Evolutionary conservation across 1,140 invertebrate species (phyloP), one percentile per base, ranked within the genome.

Genomic region (Asbolus verrucosus): DNA sequence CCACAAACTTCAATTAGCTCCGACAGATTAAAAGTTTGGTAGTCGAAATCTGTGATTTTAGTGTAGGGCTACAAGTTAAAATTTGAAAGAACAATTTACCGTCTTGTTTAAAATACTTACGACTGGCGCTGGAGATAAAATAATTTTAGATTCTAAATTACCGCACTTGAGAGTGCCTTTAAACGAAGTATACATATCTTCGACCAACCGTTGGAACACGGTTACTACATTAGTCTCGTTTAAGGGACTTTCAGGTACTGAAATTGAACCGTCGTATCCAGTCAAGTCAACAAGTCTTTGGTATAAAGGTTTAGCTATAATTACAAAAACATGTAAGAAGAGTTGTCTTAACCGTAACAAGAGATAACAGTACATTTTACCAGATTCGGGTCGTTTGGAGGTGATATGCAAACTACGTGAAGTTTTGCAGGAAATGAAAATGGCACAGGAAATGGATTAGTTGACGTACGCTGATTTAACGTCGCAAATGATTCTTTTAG

Each of bases 341-440:
- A n/a, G n/a, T n/a, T n/a, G n/a, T n/a, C n/a, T n/a, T n/a, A n/a
- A n/a, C n/a, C n/a, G 0, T 11, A 30, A 65, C 15, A 62, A 39
- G 19, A 24, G 6, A 27, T 27, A 3, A 27, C 38, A 36, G 79
- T 81, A 86, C 85, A 82, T 81, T 85, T 84, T 69, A 83, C 78
- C 72, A 87, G 77, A 71, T 81, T 82, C 1, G 82, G 71, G 72
- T 88, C 86, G 75, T 86, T 84, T 61, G 85, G 84, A 27, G 84
- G 82, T n/a, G 85, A 85, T 27, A 95, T 82, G 70, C 89, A 90
- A 24, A 94, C 82, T 6, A 95, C 80, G 77, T 90, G 90, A 69
- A 96, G 84, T 84, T 92, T 94, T 67, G 89, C 89, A 21, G 92
- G 92, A 82, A 93, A 95, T 8, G 89, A 84, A 81, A 95, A 94